Evolutionary conservation across 2,888 invertebrate genomes (phyloP).

Genomic region (Parnassius apollo): DNA sequence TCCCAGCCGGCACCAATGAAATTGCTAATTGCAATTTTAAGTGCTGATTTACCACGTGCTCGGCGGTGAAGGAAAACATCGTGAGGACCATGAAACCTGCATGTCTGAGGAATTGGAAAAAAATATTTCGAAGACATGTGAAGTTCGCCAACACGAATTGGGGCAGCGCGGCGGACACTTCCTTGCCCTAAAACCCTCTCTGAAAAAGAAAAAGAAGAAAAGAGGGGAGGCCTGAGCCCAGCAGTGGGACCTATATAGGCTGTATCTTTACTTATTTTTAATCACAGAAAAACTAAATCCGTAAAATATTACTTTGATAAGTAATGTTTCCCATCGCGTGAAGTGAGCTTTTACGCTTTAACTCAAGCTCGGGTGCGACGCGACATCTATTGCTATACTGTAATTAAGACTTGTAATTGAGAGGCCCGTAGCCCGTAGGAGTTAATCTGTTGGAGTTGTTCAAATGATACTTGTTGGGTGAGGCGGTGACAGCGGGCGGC

Average conservation of each 20-base stretch:
- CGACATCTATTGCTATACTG: constrained; percentile 28
- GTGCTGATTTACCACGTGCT: no score
- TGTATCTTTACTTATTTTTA: constrained; percentile 12
- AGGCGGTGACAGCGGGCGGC: constrained; percentile 49
- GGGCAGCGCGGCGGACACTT: no score
- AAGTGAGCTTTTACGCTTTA: constrained; percentile 31
- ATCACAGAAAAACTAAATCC: constrained; percentile 37
- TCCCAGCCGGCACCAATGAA: no score
- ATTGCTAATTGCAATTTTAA: no score
- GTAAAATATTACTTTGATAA: constrained; percentile 38
- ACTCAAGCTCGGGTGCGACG: constrained; percentile 32
- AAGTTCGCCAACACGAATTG: constrained; percentile 9
- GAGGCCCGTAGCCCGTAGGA: constrained; percentile 32
- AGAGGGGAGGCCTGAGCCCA: no score
- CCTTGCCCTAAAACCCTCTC: no score
- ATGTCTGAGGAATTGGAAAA: no score
- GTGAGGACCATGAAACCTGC: no score
- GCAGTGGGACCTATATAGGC: no score
- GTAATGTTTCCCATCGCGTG: constrained; percentile 41
- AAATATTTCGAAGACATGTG: no score
- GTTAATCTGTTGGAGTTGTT: constrained; percentile 45
- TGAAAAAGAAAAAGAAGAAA: no score
- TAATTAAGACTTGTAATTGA: constrained; percentile 43
- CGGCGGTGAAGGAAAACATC: no score
- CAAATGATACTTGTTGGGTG: constrained; percentile 49